A percentile compares a stretch with the other conserved stretches of the same genome.
Conservation (phyloP, 2,888 invertebrate genomes). For the Cephus sareptanus region DNA sequence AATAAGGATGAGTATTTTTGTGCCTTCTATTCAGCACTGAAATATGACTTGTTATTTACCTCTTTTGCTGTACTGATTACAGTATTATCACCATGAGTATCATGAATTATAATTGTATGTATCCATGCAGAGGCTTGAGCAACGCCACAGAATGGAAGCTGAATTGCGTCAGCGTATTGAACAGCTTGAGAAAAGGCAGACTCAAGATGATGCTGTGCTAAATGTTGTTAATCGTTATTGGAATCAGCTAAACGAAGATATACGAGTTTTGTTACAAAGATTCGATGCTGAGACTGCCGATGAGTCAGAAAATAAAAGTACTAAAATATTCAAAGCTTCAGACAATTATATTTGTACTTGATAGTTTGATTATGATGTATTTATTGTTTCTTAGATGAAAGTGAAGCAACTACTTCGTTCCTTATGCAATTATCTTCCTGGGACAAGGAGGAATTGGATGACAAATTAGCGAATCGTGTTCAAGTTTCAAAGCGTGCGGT, state of each 20-base stretch:
- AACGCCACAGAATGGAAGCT: constrained; percentile 87
- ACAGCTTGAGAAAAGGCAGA: constrained; percentile 93
- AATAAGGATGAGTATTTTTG: neutral
- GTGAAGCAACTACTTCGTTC: constrained; percentile 96
- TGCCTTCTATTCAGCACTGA: neutral
- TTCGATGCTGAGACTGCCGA: constrained; percentile 98
- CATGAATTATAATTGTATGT: neutral
- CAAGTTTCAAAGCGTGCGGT: constrained; percentile 97
- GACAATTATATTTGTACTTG: constrained; percentile 6
- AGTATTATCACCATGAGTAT: neutral
- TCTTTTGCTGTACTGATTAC: constrained; percentile 4
- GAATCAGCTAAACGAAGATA: constrained; percentile 97
- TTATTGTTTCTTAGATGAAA: constrained; percentile 79
- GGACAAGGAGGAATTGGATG: constrained; percentile 97
- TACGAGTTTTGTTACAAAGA: constrained; percentile 90
- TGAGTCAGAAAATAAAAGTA: constrained; percentile 94
- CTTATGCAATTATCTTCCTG: constrained; percentile 95
- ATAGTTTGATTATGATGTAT: neutral
- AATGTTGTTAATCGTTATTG: constrained; percentile 98
- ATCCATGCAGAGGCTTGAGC: constrained; percentile 81
- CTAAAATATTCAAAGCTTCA: constrained; percentile 35
- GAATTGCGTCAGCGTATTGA: constrained; percentile 92
- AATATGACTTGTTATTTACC: neutral
- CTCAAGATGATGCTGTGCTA: constrained; percentile 96
- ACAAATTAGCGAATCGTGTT: constrained; percentile 93